Evolutionary conservation across 2,888 invertebrate species (phyloP), one percentile per base, ranked within the genome.

Genomic region (Myopa tessellatipennis): DNA sequence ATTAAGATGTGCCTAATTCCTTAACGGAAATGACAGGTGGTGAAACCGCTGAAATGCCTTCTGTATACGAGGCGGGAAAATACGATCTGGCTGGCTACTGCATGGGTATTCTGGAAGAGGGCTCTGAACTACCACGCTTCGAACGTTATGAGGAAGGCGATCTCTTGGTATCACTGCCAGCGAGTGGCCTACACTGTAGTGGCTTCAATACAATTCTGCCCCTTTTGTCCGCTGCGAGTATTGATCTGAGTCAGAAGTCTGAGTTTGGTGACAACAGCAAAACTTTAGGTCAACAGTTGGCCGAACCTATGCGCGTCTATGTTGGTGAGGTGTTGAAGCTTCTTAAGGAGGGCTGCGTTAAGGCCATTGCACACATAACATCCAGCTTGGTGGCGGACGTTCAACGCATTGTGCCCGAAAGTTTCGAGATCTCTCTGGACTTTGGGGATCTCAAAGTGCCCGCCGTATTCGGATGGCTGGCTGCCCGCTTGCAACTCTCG

Each of bases 11-110:
- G 7, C 10, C 10, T 45, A 45, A 69, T 16, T 50, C 70, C 67
- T 2, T 36, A 45, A 8, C 10, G 6, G 3, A 45, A 45, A 45
- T 61, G 14, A 50, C 68, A 89, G 89, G 93, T 79, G 98, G 98
- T 0, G 98, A 99, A 90, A 98, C 98, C 2, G 98, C 98, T 0
- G 98, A 98, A 90, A 98, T 98, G 98, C 98, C 99, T 0, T 94
- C 96, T 1, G 94, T 99, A 91, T 99, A 99, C 89, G 91, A 92
- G 3, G 89, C 91, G 0, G 95, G 95, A 0, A 96, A 97, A 82
- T 99, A 98, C 89, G 99, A 99, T 89, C 89, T 99, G 73, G 98
- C 98, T 16, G 99, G 99, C 3, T 99, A 99, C 89, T 94, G 96
- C 0, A 96, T 99, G 0, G 99, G 98, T 0, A 95, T 96, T 0